Base-by-base conservation (phyloP, 35 echinoderm and acorn worm species). In the Ophiothrix spiculata region DNA sequence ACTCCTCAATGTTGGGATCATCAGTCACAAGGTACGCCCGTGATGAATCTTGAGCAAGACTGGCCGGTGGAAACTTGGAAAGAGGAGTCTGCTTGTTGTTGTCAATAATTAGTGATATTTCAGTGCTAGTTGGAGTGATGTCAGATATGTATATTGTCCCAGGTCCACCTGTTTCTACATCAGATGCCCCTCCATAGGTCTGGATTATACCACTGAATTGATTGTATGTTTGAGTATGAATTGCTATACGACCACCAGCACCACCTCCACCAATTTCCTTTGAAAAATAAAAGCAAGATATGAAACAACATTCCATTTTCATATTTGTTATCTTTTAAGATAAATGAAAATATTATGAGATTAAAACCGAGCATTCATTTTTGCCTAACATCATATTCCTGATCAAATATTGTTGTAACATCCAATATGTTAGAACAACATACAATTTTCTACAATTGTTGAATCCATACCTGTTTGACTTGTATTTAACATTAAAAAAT, bases 191-290 rank as follows among this genome's bases (percentile, higher is more conserved):
- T 2, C 94, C 93, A 49, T 88, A 89, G 1, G 90, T 83, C 49
- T 89, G 76, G 35, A 92, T 38, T 10, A 38, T 81, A 35, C 94
- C 94, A 42, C 63, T 32, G 79, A 97, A 97, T 10, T 33, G 80
- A 76, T 92, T 86, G 37, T 41, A 25, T 10, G 81, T 56, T 17
- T 16, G 74, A 10, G 90, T 80, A 77, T 97, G 90, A 35, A 97
- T 74, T 1, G 90, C 90, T 17, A 97, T 87, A 36, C 94, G 86
- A 16, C 94, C 94, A 21, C 94, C 94, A 39, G 86, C 79, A 75
- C 94, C 94, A 12, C 94, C 94, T 76, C 94, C 94, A 37, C 94
- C 94, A 56, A 97, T 82, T 89, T 91, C 82, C 94, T 91, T 75
- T 56, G 32, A 25, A 25, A 13, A 39, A 41, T 87, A 38, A 85